Evolutionary conservation across 2,797 vertebrate genomes (phyloP).

Genomic region (Amniataba percoides): DNA sequence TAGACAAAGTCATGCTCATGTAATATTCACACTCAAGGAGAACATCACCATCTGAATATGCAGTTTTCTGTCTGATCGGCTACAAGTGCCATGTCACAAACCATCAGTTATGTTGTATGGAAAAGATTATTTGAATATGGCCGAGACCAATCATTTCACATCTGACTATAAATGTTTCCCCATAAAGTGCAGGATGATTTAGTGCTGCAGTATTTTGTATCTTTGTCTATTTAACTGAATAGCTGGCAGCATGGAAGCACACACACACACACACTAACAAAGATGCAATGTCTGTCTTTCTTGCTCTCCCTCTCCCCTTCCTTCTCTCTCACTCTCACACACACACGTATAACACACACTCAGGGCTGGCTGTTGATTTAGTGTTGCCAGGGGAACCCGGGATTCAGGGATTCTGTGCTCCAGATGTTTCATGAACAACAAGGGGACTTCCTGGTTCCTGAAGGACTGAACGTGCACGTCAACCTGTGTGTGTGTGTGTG

Average conservation of each 20-base stretch:
- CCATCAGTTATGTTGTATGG: not conserved
- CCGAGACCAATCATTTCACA: not conserved
- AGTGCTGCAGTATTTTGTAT: constrained; percentile 18
- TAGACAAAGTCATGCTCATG: not conserved
- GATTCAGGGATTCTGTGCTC: constrained; percentile 75
- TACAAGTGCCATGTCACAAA: not conserved
- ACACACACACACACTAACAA: not conserved
- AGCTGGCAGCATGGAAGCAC: not conserved
- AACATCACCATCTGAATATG: not conserved
- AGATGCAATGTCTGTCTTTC: not conserved
- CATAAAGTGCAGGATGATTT: constrained; percentile 5
- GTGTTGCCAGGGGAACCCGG: constrained; percentile 77
- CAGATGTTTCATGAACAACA: constrained; percentile 83
- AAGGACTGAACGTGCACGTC: constrained; percentile 57
- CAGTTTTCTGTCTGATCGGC: not conserved
- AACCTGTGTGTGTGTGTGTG: constrained; percentile 16
- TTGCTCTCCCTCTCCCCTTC: not conserved
- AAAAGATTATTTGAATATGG: not conserved
- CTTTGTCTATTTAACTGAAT: not conserved
- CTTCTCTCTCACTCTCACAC: not conserved
- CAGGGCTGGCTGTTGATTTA: constrained; percentile 75
- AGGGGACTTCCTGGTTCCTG: constrained; percentile 81
- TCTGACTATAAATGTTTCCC: not conserved
- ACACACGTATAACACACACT: constrained; percentile 30
- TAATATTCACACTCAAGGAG: not conserved